These are phyloP conservation scores for Zeuzera pyrina DNA, from an alignment of 2,888 invertebrate genomes.

Conservation along the genomic window DNA sequence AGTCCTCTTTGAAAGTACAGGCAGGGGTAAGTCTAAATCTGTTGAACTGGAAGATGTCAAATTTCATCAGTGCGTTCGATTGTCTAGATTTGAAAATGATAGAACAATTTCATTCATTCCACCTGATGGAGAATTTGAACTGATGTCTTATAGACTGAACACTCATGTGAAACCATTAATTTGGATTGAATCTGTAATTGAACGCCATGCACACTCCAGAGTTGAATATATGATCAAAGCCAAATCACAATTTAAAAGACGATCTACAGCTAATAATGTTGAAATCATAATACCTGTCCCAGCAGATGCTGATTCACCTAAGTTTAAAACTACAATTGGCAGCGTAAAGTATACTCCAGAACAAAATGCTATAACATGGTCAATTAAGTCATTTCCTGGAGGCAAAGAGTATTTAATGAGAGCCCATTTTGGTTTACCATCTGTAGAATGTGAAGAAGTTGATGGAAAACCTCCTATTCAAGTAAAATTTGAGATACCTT, in stretches of 20 bases:
- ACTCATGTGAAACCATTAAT: slow-evolving; percentile 98
- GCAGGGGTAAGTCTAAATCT: slow-evolving; percentile 96
- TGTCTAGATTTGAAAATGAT: slow-evolving; percentile 98
- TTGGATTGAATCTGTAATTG: slow-evolving; percentile 99
- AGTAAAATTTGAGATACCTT: slow-evolving; percentile 99
- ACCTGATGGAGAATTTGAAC: slow-evolving; percentile 98
- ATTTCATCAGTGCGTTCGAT: slow-evolving; percentile 97
- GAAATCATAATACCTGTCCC: slow-evolving; percentile 98
- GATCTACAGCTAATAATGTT: slow-evolving; percentile 98
- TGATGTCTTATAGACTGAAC: slow-evolving; percentile 98
- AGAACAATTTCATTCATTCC: slow-evolving; percentile 98
- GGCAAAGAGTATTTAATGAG: slow-evolving; percentile 99
- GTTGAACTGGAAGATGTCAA: slow-evolving; percentile 99
- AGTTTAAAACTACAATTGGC: slow-evolving; percentile 97
- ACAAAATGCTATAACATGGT: slow-evolving; percentile 97
- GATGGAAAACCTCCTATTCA: slow-evolving; percentile 98
- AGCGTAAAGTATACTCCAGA: slow-evolving; percentile 98
- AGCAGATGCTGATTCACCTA: slow-evolving; percentile 97
- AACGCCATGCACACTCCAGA: slow-evolving; percentile 95
- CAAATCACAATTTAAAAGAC: slow-evolving; percentile 96
- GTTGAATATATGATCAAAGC: slow-evolving; percentile 99
- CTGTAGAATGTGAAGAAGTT: slow-evolving; percentile 93
- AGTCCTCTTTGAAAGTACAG: slow-evolving; percentile 97
- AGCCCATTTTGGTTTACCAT: slow-evolving; percentile 97
- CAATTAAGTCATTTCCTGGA: slow-evolving; percentile 97